Conservation (phyloP, 2,888 invertebrate species). For the Hydropsyche betteni region DNA sequence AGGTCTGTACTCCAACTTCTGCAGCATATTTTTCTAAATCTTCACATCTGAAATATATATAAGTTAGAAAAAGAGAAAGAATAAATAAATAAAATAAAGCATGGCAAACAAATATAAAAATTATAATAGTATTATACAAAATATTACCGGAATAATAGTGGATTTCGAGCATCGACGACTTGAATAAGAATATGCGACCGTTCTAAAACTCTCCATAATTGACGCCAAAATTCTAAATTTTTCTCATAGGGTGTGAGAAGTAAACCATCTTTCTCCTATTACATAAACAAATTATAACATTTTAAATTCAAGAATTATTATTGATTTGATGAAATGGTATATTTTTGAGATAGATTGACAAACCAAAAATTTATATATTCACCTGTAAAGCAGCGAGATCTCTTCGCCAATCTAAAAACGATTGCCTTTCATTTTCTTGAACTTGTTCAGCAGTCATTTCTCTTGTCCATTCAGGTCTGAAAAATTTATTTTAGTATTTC, state of each 20-base stretch:
- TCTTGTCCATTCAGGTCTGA: constrained; percentile 81
- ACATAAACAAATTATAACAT: constrained; percentile 9
- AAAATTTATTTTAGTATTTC: constrained; percentile 49
- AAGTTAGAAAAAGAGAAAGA: constrained; percentile 10
- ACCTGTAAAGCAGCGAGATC: constrained; percentile 77
- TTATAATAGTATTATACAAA: neutral
- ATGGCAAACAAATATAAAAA: neutral
- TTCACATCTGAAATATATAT: constrained; percentile 71
- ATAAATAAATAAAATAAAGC: constrained; percentile 10
- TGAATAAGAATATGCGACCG: constrained; percentile 92
- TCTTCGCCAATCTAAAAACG: constrained; percentile 92
- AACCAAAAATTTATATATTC: neutral
- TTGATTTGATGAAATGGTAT: neutral
- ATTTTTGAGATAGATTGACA: neutral
- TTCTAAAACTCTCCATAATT: constrained; percentile 98
- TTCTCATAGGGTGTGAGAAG: constrained; percentile 96
- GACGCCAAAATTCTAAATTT: constrained; percentile 98
- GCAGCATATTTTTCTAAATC: constrained; percentile 90
- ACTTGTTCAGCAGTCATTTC: constrained; percentile 83
- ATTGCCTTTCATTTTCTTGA: constrained; percentile 78
- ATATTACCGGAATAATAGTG: constrained; percentile 77
- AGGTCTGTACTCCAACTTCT: constrained; percentile 79
- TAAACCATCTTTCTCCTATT: constrained; percentile 76
- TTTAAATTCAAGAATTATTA: constrained; percentile 2
- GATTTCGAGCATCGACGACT: constrained; percentile 96